Evolutionary conservation across 2,888 invertebrate genomes (phyloP), one percentile per base, ranked within the genome.

Genomic region (Eumacrocentrus americanus): DNA sequence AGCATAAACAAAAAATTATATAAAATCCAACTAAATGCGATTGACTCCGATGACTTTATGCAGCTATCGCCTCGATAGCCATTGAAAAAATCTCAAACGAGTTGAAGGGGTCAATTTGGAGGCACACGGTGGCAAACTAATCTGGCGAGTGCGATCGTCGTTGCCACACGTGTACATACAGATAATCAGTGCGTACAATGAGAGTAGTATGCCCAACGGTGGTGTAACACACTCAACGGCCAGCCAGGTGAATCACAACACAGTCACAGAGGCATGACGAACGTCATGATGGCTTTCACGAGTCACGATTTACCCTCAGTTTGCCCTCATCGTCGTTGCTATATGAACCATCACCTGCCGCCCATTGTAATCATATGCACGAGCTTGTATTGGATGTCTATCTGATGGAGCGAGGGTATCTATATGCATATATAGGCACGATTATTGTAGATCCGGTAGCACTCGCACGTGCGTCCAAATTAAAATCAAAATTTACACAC

Each of bases 401-500:
- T 75, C 75, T 66, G 53, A 60, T 51, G 44, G 35, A 60, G 29
- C 47, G 48, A 38, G 37, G 35, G 51, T 38, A n/a, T n/a, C n/a
- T n/a, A n/a, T n/a, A n/a, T n/a, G n/a, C n/a, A n/a, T n/a, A n/a
- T n/a, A n/a, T n/a, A n/a, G n/a, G n/a, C n/a, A n/a, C n/a, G n/a
- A n/a, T n/a, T n/a, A n/a, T 60, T 52, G 14, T 23, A 47, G 46
- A 59, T 58, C 58, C 58, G 53, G 51, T 50, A 35, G 29, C 37
- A 46, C 40, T 12, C 60, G 61, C 64, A 62, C 68, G 65, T 60
- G 61, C 59, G 56, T 53, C 14, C 18, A 29, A 48, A 42, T n/a
- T n/a, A n/a, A n/a, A n/a, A n/a, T n/a, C n/a, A n/a, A 2, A 38
- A 47, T 52, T 48, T 18, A 73, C 84, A 84, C 78, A 89, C 88